Percentiles rank a stretch among this genome's conserved stretches.
These are phyloP conservation scores for Serrognathus titanus DNA, from an alignment of 2,888 invertebrate genomes.

Conservation along the genomic window DNA sequence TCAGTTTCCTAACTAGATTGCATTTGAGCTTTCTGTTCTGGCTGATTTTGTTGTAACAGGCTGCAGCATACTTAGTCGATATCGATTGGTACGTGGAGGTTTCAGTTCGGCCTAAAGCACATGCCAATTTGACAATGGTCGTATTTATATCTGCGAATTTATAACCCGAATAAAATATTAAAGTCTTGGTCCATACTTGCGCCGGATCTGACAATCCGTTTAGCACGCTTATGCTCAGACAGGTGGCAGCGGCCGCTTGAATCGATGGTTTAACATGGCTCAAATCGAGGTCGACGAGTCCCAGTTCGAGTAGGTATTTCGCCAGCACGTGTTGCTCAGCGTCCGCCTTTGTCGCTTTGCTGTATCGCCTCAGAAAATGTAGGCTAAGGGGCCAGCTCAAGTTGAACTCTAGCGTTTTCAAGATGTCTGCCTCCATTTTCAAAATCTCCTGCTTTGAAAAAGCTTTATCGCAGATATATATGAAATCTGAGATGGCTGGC, in stretches of 20 bases:
- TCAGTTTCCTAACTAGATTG: constrained; percentile 36
- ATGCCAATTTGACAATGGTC: constrained; percentile 66
- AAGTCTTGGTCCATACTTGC: constrained; percentile 68
- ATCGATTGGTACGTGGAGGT: constrained; percentile 69
- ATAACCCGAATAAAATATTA: constrained; percentile 76
- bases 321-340: constrained; percentile 58
- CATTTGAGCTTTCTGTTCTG: constrained; percentile 60
- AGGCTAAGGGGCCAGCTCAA: constrained; percentile 84
- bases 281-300: constrained; percentile 76
- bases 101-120: constrained; percentile 64
- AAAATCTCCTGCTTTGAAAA: constrained; percentile 76
- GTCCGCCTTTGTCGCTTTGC: constrained; percentile 60
- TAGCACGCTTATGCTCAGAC: constrained; percentile 62
- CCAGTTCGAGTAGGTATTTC: constrained; percentile 88
- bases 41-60: constrained; percentile 64
- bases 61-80: constrained; percentile 61
- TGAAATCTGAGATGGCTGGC: constrained; percentile 84
- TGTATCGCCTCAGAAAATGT: constrained; percentile 80
- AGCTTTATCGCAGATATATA: constrained; percentile 85
- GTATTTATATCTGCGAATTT: constrained; percentile 64
- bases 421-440: constrained; percentile 77
- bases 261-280: constrained; percentile 78
- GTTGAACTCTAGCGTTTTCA: constrained; percentile 72
- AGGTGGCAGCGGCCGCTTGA: constrained; percentile 77
- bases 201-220: constrained; percentile 48